Conservation (phyloP, 2,797 vertebrate species). For the Craterocephalus amniculus region DNA sequence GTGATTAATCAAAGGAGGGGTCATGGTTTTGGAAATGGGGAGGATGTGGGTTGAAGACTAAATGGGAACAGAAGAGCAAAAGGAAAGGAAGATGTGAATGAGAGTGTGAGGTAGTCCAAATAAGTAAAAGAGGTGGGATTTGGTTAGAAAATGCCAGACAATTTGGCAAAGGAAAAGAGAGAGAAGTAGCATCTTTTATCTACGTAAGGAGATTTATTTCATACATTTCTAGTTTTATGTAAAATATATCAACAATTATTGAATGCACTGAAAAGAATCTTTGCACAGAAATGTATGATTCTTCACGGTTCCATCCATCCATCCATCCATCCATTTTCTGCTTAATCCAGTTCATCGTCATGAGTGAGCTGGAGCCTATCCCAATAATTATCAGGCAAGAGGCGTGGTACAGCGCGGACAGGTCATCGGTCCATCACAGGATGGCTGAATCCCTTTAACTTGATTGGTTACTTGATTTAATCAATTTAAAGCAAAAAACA, state of each 20-base stretch:
- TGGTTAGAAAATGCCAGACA: neutral
- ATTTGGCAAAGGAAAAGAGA: neutral
- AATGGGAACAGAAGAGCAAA: neutral
- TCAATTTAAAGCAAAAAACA: no score
- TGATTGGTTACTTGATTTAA: neutral
- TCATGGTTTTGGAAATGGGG: neutral
- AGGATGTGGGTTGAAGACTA: conserved; percentile 6
- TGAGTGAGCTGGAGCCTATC: no score
- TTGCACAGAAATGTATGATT: no score
- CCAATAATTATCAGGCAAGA: no score
- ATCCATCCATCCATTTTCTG: no score
- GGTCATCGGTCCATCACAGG: no score
- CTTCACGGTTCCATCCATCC: no score
- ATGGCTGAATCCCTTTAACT: neutral
- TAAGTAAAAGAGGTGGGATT: neutral
- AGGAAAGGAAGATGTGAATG: conserved; percentile 6
- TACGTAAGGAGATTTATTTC: neutral
- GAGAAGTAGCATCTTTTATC: neutral
- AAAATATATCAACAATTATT: neutral
- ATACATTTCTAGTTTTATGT: neutral
- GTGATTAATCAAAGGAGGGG: conserved; percentile 17
- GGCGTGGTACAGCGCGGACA: no score
- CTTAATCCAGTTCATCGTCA: no score
- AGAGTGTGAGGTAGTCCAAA: neutral
- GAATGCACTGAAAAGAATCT: neutral